Conservation (phyloP, 64 coral and sea anemone genomes). For the Dendronephthya gigantea region DNA sequence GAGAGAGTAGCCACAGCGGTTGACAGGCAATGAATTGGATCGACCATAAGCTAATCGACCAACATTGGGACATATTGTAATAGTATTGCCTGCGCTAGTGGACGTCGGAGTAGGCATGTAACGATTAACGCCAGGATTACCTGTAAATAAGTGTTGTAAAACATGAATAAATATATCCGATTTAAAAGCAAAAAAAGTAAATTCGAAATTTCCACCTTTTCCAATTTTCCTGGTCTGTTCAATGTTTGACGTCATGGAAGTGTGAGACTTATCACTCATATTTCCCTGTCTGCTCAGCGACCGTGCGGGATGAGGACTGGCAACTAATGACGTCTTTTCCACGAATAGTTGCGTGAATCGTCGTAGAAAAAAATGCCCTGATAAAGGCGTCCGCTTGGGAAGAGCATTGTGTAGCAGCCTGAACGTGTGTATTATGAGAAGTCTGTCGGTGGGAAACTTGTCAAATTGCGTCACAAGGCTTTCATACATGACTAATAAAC, state of each 20-base stretch:
- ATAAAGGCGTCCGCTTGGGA: slow-evolving; percentile 78
- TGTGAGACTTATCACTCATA: neutral
- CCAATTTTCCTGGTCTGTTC: neutral
- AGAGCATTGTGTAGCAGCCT: slow-evolving; percentile 69
- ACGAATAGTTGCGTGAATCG: slow-evolving; percentile 90
- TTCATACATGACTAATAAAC: slow-evolving; percentile 43
- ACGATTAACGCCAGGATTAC: neutral
- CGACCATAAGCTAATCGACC: neutral
- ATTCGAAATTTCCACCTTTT: neutral
- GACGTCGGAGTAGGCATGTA: neutral
- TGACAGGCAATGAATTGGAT: neutral
- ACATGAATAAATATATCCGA: neutral
- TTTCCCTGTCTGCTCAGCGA: neutral
- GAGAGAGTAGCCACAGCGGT: neutral
- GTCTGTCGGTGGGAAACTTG: slow-evolving; percentile 55
- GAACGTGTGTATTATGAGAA: slow-evolving; percentile 84
- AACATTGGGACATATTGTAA: neutral
- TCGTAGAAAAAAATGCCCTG: slow-evolving; percentile 86
- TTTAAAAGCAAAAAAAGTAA: neutral
- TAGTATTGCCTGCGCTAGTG: neutral
- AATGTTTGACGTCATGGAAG: neutral
- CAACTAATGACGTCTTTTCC: slow-evolving; percentile 90
- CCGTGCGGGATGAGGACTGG: slow-evolving; percentile 44
- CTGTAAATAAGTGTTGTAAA: neutral
- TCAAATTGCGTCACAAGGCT: slow-evolving; percentile 88